Percentiles rank a stretch among this genome's conserved stretches.
Conservation (phyloP, 2,797 vertebrate genomes). For the Manis crassicaudata region DNA sequence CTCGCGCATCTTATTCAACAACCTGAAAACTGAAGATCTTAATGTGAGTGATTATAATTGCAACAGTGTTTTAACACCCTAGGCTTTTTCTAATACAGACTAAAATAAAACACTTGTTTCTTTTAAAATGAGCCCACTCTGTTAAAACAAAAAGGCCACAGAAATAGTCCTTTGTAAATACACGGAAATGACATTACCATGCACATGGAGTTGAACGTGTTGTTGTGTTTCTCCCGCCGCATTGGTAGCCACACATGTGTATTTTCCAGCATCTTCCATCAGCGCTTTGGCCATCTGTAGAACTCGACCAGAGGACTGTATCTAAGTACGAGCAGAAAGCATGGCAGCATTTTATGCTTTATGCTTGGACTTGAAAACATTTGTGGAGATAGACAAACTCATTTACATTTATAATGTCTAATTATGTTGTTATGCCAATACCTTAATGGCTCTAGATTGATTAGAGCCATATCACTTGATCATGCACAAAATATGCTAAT, state of each 20-base stretch:
- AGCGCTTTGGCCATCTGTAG: constrained; percentile 90
- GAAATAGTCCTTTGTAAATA: not conserved
- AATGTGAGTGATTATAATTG: not conserved
- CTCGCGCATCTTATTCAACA: not conserved
- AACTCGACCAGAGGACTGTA: constrained; percentile 93
- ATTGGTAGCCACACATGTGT: constrained; percentile 97
- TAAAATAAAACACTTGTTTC: constrained; percentile 27
- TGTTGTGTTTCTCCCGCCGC: constrained; percentile 96
- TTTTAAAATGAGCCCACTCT: not conserved
- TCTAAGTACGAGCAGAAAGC: constrained; percentile 86
- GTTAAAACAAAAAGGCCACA: not conserved
- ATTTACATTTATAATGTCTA: constrained; percentile 21
- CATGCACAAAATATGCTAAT: not conserved
- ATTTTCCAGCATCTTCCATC: constrained; percentile 93
- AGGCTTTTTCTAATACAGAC: not conserved
- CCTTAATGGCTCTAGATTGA: constrained; percentile 46
- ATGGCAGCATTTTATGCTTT: constrained; percentile 48
- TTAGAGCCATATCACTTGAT: not conserved
- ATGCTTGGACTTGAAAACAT: constrained; percentile 11
- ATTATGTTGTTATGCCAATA: constrained; percentile 12
- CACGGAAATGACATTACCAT: constrained; percentile 89
- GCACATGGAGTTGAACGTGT: constrained; percentile 91
- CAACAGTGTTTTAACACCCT: not conserved
- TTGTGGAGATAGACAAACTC: not conserved
- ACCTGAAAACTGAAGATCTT: not conserved